Evolutionary conservation across 1,140 invertebrate species (phyloP).

Genomic region (Pogonomyrmex barbatus): DNA sequence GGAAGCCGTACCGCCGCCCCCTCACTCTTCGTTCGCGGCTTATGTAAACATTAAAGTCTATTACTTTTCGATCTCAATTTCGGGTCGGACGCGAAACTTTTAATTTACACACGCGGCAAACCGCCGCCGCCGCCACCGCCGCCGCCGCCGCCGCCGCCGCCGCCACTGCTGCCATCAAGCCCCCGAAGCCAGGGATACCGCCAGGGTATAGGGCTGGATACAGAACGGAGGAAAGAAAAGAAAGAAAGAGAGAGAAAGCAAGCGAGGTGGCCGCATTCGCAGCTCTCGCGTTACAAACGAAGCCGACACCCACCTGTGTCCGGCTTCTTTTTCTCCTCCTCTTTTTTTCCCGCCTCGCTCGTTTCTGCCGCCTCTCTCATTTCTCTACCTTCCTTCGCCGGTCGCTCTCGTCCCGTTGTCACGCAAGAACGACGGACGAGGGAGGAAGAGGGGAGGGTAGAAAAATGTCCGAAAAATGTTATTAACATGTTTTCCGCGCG

Average conservation of each 20-base stretch:
- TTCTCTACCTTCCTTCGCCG: neutral
- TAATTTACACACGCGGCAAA: constrained; percentile 55
- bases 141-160: neutral
- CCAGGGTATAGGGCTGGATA: neutral
- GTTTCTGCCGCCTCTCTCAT: constrained; percentile 1
- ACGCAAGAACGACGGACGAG: neutral
- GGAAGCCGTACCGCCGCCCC: constrained; percentile 39
- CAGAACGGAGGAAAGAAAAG: neutral
- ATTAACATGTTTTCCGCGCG: neutral
- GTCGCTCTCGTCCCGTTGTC: neutral
- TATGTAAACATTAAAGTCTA: constrained; percentile 64
- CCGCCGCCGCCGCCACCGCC: neutral
- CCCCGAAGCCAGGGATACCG: neutral
- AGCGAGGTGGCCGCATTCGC: constrained; percentile 45
- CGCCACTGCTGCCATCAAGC: neutral
- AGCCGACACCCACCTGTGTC: constrained; percentile 77
- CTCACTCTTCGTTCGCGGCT: constrained; percentile 37
- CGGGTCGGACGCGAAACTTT: constrained; percentile 57
- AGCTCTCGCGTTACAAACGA: constrained; percentile 75
- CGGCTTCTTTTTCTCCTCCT: constrained; percentile 48
- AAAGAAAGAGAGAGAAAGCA: neutral
- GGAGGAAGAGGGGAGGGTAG: neutral
- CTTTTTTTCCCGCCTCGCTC: constrained; percentile 22
- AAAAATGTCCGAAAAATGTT: neutral
- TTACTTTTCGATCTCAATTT: constrained; percentile 67